Conservation (phyloP, 2,888 invertebrate species). For the Agrochola circellaris region DNA sequence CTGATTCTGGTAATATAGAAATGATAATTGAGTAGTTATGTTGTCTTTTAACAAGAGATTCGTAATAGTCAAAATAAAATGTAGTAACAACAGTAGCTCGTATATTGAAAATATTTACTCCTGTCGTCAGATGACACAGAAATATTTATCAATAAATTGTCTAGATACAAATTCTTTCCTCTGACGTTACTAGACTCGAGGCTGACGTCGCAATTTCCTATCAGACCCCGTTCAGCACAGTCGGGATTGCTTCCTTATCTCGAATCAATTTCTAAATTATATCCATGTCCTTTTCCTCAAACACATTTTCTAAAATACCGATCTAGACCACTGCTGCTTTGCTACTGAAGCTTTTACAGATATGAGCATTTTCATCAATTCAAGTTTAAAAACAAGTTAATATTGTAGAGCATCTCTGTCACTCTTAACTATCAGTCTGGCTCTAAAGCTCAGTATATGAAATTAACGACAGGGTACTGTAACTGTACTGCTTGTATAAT, state of each 20-base stretch:
- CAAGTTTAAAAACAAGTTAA: neutral
- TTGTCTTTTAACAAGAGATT: neutral
- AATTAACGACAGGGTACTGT: neutral
- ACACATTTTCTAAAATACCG: conserved; percentile 50
- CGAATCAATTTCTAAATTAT: conserved; percentile 79
- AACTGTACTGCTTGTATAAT: neutral
- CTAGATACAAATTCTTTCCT: conserved; percentile 59
- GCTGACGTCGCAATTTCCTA: conserved; percentile 82
- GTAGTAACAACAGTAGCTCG: neutral
- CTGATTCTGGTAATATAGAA: neutral
- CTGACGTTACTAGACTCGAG: conserved; percentile 54
- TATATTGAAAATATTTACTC: conserved; percentile 10
- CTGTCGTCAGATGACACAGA: conserved; percentile 1
- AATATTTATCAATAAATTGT: conserved; percentile 55
- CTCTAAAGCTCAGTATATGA: neutral
- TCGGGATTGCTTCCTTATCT: conserved; percentile 82
- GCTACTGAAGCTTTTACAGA: neutral
- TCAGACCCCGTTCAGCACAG: conserved; percentile 70
- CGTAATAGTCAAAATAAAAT: neutral
- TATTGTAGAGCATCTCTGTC: neutral
- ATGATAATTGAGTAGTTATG: neutral
- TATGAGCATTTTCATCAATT: neutral
- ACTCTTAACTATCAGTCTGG: neutral
- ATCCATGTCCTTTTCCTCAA: conserved; percentile 65
- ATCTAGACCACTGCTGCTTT: conserved; percentile 16